These are phyloP conservation scores for Drosophila orena DNA, from an alignment of 1,140 invertebrate species.

Conservation along the genomic window DNA sequence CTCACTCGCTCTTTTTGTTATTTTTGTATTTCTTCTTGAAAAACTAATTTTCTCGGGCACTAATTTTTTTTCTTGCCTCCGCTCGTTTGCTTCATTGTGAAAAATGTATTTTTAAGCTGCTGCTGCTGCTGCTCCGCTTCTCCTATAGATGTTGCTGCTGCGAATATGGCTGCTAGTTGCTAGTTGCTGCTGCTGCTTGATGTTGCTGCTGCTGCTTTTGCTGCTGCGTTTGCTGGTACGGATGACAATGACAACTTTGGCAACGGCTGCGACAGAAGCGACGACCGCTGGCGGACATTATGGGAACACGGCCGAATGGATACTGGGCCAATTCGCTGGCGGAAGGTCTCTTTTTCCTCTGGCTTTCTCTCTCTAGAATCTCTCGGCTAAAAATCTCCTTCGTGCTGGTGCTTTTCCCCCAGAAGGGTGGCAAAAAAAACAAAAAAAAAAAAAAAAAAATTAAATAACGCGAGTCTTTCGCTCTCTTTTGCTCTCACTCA, in stretches of 20 bases:
- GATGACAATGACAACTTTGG: slow-evolving; percentile 81
- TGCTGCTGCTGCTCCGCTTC: slow-evolving; percentile 52
- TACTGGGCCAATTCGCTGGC: slow-evolving; percentile 79
- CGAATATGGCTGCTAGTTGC: slow-evolving; percentile 13
- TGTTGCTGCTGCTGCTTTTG: slow-evolving; percentile 42
- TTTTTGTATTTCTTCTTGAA: slow-evolving; percentile 56
- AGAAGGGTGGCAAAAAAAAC: slow-evolving; percentile 63
- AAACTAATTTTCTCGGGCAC: slow-evolving; percentile 43
- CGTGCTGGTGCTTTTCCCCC: slow-evolving; percentile 44
- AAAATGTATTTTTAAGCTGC: slow-evolving; percentile 82
- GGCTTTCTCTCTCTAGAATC: slow-evolving; percentile 16
- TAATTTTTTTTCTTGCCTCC: slow-evolving; percentile 68
- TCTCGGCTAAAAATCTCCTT: slow-evolving; percentile 32
- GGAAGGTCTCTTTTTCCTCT: slow-evolving; percentile 33
- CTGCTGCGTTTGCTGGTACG: slow-evolving; percentile 55
- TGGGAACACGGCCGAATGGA: slow-evolving; percentile 84
- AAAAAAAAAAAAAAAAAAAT: background rate
- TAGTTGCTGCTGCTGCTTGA: slow-evolving; percentile 29
- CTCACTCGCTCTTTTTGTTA: slow-evolving; percentile 43
- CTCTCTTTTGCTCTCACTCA: background rate
- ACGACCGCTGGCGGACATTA: slow-evolving; percentile 84
- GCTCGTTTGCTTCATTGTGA: slow-evolving; percentile 79
- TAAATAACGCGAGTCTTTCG: slow-evolving; percentile 9
- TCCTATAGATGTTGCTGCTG: slow-evolving; percentile 39
- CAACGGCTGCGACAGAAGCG: slow-evolving; percentile 74